Base-by-base conservation (phyloP, 2,888 invertebrate species). In the Orgyia antiqua region DNA sequence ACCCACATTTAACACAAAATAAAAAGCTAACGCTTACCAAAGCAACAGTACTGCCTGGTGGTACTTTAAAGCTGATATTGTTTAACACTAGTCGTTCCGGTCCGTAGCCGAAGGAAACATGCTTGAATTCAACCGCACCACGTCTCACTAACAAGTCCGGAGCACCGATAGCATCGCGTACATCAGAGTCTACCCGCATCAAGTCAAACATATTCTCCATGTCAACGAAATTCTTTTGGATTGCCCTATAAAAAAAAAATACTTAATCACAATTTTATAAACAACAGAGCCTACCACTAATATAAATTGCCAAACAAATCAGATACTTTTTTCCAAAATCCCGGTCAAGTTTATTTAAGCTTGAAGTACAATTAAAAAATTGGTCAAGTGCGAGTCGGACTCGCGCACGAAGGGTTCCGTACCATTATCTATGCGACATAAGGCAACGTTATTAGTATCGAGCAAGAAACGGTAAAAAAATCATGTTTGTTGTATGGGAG, bases 161-260 rank as follows among this genome's bases (percentile, higher is more conserved):
- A 5, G 97, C 96, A 31, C 93, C 92, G 0, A 93, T 90, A 0
- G 91, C 90, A 78, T 99, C 97, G 2, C 91, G 87, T 12, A 98
- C 91, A 86, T 99, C 98, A 31, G 93, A 91, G 24, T 94, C 91
- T 60, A 96, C 95, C 20, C 93, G 90, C 58, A 99, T 87, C 41
- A 99, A 77, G 52, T 98, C 98, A 69, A 99, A 97, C 99, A 99
- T 98, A 74, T 99, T 99, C 77, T 99, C 99, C 99, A 99, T 99
- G 66, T 99, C 99, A 10, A 99, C 92, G 64, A 99, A 99, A 65
- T 97, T 96, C 84, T 95, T 96, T 69, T 99, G 99, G 37, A 99
- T 98, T 33, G 96, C 94, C 64, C 98, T 96, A 23, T 4, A 7
- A 8, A 19, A 19, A 8, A 19, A 19, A 19, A 19, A 19, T 15